Evolutionary conservation across 1,140 invertebrate genomes (phyloP), one percentile per base, ranked within the genome.

Genomic region (Aplysia californica): DNA sequence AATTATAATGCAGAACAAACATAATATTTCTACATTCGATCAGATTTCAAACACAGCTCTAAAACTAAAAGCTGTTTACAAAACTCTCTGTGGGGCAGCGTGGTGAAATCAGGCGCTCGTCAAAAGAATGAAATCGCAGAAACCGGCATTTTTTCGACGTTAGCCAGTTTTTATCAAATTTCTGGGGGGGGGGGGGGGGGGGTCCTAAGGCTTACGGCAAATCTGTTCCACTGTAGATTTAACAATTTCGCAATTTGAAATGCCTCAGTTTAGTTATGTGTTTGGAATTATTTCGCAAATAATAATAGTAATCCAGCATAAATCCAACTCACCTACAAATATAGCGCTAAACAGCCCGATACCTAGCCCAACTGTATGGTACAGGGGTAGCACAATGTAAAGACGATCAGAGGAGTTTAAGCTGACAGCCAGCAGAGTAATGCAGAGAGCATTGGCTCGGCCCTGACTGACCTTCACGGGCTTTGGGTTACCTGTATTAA

Each of bases 331-430:
- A 73, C 70, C 70, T 73, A 36, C 39, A 10, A 38, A 15, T 15
- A 73, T 10, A 39, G 70, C 74, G 1, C 75, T 79, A 56, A 79
- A 82, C 1, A 86, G 41, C 64, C 80, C 83, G 0, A 87, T 39
- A 18, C 73, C 66, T 31, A 71, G 75, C 15, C 80, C 85, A 38
- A 83, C 79, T 68, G 79, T 82, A 66, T 87, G 86, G 50, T 86
- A 87, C 18, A 87, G 71, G 10, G 86, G 86, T 3, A 85, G 80
- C 36, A 72, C 76, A 6, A 78, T 81, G 68, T 87, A 87, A 1
- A 87, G 35, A 36, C 76, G 80, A 69, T 87, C 86, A 6, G 75
- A 58, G 15, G 76, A 41, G 2, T 38, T 58, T 10, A 82, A 44
- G 0, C 64, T 75, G 31, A 76, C 59, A 55, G 79, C 35, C 38